Conservation (phyloP, 2,797 vertebrate genomes). For the Ciconia nigra region DNA sequence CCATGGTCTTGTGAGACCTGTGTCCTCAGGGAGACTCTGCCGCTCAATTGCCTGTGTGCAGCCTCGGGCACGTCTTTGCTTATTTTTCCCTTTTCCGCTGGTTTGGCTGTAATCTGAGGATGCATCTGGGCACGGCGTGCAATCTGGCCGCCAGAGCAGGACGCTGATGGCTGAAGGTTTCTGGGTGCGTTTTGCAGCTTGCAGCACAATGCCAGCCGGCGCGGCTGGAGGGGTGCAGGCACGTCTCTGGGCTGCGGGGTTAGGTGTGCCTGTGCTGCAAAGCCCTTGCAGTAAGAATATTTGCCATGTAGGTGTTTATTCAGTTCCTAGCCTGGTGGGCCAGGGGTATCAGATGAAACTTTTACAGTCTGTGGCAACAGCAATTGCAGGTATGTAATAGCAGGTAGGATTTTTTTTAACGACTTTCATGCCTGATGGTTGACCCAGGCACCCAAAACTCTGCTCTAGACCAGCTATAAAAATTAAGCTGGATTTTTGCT, state of each 20-base stretch:
- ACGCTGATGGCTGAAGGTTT: background rate
- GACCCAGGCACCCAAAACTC: background rate
- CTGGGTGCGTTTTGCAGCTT: background rate
- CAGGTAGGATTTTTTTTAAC: background rate
- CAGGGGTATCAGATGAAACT: background rate
- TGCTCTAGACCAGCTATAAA: background rate
- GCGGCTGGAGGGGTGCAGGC: background rate
- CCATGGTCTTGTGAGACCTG: fast-evolving
- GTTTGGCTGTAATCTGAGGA: background rate
- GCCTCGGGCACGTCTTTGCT: background rate
- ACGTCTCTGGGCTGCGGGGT: background rate
- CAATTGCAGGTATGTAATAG: background rate
- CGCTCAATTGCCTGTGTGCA: fast-evolving
- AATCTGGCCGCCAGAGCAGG: background rate
- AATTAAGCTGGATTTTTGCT: background rate
- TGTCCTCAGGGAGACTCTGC: background rate
- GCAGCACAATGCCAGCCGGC: fast-evolving
- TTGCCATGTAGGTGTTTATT: background rate
- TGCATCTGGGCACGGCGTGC: background rate
- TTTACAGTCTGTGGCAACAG: background rate
- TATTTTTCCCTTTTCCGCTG: background rate
- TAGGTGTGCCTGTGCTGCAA: background rate
- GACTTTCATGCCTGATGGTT: background rate
- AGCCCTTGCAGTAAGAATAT: background rate
- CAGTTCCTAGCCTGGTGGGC: background rate